Percentiles rank a stretch among this genome's conserved stretches.
phyloP scores from a whole-genome alignment of 2,113 vertebrate species.

The Periophthalmodon schlosseri region DNA sequence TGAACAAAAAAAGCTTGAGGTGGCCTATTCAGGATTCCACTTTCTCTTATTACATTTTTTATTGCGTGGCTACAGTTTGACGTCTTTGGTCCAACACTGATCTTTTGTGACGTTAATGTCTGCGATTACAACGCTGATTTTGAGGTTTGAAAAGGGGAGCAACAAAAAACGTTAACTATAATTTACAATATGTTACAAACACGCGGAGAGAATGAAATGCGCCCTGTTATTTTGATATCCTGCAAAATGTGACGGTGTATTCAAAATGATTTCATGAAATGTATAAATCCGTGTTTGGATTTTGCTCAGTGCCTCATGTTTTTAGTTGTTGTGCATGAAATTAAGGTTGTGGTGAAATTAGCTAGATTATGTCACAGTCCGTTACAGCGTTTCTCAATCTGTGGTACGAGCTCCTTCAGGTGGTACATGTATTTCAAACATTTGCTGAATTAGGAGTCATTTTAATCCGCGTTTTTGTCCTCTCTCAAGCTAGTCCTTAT shows the following conservation, averaged over 20 bases:
- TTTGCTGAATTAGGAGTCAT: no score
- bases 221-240: not conserved
- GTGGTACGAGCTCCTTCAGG: no score
- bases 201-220: not conserved
- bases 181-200: not conserved
- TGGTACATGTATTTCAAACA: no score
- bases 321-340: not conserved
- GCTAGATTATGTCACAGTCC: not conserved
- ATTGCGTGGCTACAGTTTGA: no score
- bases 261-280: not conserved
- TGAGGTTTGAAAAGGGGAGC: not conserved
- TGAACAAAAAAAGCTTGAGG: no score
- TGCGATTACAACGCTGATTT: not conserved
- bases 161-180: not conserved
- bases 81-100: not conserved
- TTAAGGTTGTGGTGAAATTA: not conserved
- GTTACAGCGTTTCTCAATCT: no score
- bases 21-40: no score
- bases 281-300: not conserved
- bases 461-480: no score
- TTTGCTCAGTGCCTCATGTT: not conserved
- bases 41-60: no score
- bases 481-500: no score
- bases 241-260: not conserved
- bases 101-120: not conserved